Evolutionary conservation across 2,797 vertebrate species (phyloP).

Genomic region (Hydrocynus forskahlii): DNA sequence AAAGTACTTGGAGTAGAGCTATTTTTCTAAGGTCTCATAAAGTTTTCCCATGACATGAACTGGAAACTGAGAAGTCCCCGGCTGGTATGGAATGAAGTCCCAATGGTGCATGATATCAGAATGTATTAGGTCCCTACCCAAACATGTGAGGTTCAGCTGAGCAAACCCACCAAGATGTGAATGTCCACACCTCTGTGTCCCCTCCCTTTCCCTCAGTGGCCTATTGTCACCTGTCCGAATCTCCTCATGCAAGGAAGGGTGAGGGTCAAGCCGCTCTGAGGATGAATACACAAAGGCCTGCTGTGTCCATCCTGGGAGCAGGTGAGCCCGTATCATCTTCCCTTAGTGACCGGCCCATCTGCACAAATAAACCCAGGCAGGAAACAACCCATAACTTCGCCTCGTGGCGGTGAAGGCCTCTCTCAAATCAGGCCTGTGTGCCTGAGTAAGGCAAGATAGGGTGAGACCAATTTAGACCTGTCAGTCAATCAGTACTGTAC

Average conservation of each 20-base stretch:
- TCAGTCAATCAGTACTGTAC: not conserved
- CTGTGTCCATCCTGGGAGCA: conserved; percentile 83
- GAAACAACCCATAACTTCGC: conserved; percentile 76
- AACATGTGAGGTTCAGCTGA: not conserved
- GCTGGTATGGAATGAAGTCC: too few relatives aligned
- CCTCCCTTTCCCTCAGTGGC: conserved; percentile 63
- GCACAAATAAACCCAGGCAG: conserved; percentile 74
- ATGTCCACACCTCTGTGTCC: conserved; percentile 16
- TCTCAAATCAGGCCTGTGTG: not conserved
- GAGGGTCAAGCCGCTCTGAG: conserved; percentile 84
- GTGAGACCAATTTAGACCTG: not conserved
- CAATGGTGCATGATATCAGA: too few relatives aligned
- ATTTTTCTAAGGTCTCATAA: too few relatives aligned
- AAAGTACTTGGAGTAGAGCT: too few relatives aligned
- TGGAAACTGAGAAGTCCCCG: too few relatives aligned
- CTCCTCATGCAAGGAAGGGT: conserved; percentile 84
- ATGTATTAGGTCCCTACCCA: not conserved
- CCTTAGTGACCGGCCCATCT: conserved; percentile 80
- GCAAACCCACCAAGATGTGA: not conserved
- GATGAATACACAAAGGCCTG: conserved; percentile 91
- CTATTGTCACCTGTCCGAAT: conserved; percentile 80
- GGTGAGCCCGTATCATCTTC: conserved; percentile 88
- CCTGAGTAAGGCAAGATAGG: not conserved
- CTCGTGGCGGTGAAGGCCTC: not conserved
- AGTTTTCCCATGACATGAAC: too few relatives aligned